Base-by-base conservation (phyloP, 2,113 vertebrate genomes). In the cattle (Bos taurus) region DNA sequence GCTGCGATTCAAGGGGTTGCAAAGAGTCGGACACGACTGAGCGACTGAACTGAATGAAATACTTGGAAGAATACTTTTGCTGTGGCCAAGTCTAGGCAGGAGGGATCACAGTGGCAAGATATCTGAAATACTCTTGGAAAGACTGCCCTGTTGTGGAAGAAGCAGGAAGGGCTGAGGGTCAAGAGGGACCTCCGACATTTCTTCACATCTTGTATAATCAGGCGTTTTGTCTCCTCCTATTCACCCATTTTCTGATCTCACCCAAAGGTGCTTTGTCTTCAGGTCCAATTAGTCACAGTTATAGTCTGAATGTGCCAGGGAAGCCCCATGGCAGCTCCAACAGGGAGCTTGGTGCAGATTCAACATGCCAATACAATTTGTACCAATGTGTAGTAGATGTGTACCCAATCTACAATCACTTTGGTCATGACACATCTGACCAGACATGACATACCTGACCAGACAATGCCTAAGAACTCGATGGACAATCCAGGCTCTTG, bases 1-100 rank as follows among this genome's bases (percentile, higher is more conserved):
- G 60, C 60, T 30, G 6, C 2, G 6, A 2, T 62, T 62, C 28
- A 30, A 13, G 28, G 13, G 28, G 60, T 62, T 0, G 2, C 60
- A 30, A 7, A 62, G 60, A 62, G 28, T 30, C 0, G 0, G 60
- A 62, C 25, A 62, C 0, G 1, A 30, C 60, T 62, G 28, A 62
- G 14, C 0, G 0, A 62, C 59, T 62, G 59, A 62, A 62, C 28
- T 62, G 59, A 62, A 30, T 40, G 8, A 67, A 82, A 9, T 33
- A 52, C 33, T 77, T 50, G 15, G 30, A 46, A 26, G 8, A 50
- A 50, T 19, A 36, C 0, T 2, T 52, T 13, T 92, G 13, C 62
- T 82, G 59, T 50, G 33, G 60, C n/a, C 8, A 93, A 40, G 23
- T 48, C 40, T 88, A n/a, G 30, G 30, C 10, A 60, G 59, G 16